Conservation (phyloP, 2,888 invertebrate genomes). For the Hypomecis punctinalis region DNA sequence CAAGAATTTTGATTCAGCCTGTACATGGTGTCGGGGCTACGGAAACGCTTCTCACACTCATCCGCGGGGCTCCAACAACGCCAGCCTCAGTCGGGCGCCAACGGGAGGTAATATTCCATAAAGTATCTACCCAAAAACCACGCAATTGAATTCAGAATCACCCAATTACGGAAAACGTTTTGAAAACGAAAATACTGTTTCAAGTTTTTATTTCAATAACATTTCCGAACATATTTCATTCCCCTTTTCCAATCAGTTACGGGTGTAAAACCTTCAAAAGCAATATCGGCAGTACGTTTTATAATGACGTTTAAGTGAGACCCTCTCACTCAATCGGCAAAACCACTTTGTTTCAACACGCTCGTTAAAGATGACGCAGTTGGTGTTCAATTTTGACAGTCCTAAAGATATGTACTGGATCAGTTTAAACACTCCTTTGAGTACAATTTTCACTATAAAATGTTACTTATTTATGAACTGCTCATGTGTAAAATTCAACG, state of each 20-base stretch:
- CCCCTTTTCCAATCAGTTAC: not conserved
- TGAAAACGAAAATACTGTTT: too few relatives aligned
- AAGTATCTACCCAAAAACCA: too few relatives aligned
- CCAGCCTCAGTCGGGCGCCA: too few relatives aligned
- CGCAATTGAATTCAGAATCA: too few relatives aligned
- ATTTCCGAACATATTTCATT: not conserved
- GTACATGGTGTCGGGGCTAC: too few relatives aligned
- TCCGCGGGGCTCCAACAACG: too few relatives aligned
- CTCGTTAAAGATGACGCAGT: slow-evolving; percentile 54
- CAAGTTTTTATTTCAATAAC: not conserved
- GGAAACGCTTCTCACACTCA: too few relatives aligned
- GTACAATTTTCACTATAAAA: not conserved
- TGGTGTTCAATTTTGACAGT: slow-evolving; percentile 34
- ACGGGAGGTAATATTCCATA: too few relatives aligned
- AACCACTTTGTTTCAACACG: slow-evolving; percentile 50
- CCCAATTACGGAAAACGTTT: too few relatives aligned
- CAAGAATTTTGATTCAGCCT: too few relatives aligned
- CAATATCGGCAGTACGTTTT: slow-evolving; percentile 45
- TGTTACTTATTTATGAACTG: too few relatives aligned
- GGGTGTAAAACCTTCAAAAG: not conserved
- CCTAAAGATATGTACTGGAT: slow-evolving; percentile 25
- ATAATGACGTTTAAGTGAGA: slow-evolving; percentile 54
- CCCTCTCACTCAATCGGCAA: slow-evolving; percentile 51
- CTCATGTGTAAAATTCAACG: too few relatives aligned
- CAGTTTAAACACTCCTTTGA: not conserved